These are phyloP conservation scores for Montipora efflorescens DNA, from an alignment of 64 coral and sea anemone genomes.

Conservation along the genomic window DNA sequence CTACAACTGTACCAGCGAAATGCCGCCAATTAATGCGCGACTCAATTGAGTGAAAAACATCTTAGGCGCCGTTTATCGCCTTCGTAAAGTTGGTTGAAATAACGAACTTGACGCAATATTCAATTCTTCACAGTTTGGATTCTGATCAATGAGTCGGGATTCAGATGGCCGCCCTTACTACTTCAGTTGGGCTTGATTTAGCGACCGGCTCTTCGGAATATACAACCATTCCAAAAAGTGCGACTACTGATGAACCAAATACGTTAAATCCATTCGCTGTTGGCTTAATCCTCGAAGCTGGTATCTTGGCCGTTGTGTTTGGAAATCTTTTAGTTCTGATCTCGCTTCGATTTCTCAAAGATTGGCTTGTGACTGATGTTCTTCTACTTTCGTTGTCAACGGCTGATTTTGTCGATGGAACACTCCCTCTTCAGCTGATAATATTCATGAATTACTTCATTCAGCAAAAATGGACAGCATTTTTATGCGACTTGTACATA, in stretches of 20 bases:
- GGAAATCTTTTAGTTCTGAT: conserved; percentile 88
- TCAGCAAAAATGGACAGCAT: conserved; percentile 51
- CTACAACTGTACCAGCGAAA: neutral
- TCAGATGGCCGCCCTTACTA: neutral
- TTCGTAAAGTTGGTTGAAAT: neutral
- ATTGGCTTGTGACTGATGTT: conserved; percentile 79
- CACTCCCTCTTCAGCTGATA: conserved; percentile 81
- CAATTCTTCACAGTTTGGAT: neutral
- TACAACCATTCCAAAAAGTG: neutral
- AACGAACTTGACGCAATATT: neutral
- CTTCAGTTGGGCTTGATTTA: neutral
- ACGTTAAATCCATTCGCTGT: conserved; percentile 40
- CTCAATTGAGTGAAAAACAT: neutral
- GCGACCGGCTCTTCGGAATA: neutral
- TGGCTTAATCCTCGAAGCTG: conserved; percentile 74
- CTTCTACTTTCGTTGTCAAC: conserved; percentile 80
- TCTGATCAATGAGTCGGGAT: neutral
- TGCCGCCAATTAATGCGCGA: neutral
- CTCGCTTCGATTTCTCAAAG: conserved; percentile 75
- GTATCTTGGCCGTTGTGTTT: conserved; percentile 50
- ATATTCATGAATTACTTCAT: conserved; percentile 92
- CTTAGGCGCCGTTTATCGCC: neutral
- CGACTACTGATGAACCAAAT: neutral
- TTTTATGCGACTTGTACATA: conserved; percentile 72
- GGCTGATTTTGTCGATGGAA: conserved; percentile 86